These are phyloP conservation scores for Drosophila subquinaria DNA, from an alignment of 2,888 invertebrate species.

Conservation along the genomic window DNA sequence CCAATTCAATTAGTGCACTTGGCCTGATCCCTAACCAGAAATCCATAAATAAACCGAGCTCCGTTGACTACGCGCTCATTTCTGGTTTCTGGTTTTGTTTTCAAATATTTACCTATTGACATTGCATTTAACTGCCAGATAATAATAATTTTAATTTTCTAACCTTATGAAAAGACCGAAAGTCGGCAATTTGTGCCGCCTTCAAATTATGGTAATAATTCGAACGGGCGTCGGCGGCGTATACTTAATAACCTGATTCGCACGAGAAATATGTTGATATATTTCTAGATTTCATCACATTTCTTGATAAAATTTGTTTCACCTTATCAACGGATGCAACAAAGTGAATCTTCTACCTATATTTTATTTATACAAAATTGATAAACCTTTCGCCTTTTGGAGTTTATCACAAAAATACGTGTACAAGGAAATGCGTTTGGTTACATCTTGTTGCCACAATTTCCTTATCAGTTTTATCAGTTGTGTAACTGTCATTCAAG, in stretches of 20 bases:
- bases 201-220: conserved; percentile 54
- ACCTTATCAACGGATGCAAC: conserved; percentile 34
- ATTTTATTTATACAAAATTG: conserved; percentile 38
- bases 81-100: conserved; percentile 54
- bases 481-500: conserved; percentile 38
- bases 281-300: conserved; percentile 14
- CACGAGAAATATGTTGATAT: background rate
- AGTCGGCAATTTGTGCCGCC: conserved; percentile 34
- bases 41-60: conserved; percentile 54
- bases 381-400: conserved; percentile 23
- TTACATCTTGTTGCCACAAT: conserved; percentile 31
- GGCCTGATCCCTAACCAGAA: conserved; percentile 48
- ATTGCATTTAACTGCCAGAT: conserved; percentile 54
- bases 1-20: conserved; percentile 61
- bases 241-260: conserved; percentile 32
- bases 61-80: conserved; percentile 20
- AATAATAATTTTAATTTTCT: conserved; percentile 34
- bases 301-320: conserved; percentile 7
- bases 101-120: conserved; percentile 59
- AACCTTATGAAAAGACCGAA: conserved; percentile 24
- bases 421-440: conserved; percentile 49
- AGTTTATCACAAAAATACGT: conserved; percentile 35
- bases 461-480: conserved; percentile 54
- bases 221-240: conserved; percentile 36
- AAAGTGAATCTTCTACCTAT: conserved; percentile 13